Evolutionary conservation across 2,888 invertebrate genomes (phyloP), one percentile per base, ranked within the genome.

Genomic region (Trachelus iudaicus): DNA sequence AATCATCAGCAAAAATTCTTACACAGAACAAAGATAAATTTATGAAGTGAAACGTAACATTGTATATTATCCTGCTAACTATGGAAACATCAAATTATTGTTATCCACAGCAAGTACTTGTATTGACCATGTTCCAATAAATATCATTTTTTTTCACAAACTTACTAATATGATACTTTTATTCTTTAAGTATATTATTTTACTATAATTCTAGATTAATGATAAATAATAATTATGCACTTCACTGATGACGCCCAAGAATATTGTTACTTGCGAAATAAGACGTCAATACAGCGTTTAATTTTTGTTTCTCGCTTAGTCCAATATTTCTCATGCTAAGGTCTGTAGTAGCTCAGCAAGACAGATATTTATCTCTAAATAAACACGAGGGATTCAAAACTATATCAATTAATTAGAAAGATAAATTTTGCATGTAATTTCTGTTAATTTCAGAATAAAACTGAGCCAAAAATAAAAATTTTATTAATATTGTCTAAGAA

Each of bases 1-100:
- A 99, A 92, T 95, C 98, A 56, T 99, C 99, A 0, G 98, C 98
- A 0, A 97, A 97, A 91, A 97, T 98, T 88, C 94, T 99, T 76
- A 95, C 97, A 0, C 96, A 97, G 89, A 95, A 98, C 89, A 95
- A 96, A 88, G 97, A 97, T 87, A 98, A 98, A 93, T 98, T 94
- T 92, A 98, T 98, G 97, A 95, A 96, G 93, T 98, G 94, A 93
- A 79, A 56, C 6, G 75, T 69, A 40, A 75, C 3, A 56, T 77
- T 77, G 34, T 69, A 35, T n/a, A 12, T 77, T 15, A 77, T 69
- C 74, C 69, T 69, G 31, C 69, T 35, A 33, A 77, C 35, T 73
- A 69, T 34, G 23, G 33, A 69, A 34, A 34, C 69, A 56, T 2
- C 23, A 56, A 56, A 23, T 23, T 56, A 56, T 6, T 56, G 23